phyloP scores from a whole-genome alignment of 2,888 invertebrate genomes.

The Antitype chi region DNA sequence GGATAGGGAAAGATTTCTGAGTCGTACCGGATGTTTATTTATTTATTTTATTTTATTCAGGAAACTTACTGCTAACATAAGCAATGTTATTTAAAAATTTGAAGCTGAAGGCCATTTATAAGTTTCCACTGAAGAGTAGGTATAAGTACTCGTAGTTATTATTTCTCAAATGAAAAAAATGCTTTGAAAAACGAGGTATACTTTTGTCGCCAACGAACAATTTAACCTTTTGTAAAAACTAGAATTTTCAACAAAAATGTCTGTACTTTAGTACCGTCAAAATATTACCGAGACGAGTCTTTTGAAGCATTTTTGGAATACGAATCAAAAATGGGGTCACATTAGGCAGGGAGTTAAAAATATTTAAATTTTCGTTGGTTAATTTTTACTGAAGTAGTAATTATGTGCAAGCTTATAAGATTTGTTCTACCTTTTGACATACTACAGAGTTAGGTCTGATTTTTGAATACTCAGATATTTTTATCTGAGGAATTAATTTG shows the following conservation, averaged over 20 bases:
- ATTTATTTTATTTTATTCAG: no score
- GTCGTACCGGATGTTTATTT: no score
- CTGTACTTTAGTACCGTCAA: not conserved
- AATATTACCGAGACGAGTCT: not conserved
- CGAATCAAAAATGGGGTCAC: constrained; percentile 2
- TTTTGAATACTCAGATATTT: no score
- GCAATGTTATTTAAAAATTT: no score
- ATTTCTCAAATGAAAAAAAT: not conserved
- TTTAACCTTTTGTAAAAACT: not conserved
- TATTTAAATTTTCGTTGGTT: not conserved
- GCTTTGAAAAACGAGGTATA: not conserved
- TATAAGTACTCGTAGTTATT: not conserved
- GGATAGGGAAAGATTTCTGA: no score
- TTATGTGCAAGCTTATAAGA: not conserved
- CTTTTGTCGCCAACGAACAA: not conserved
- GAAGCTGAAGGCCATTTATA: no score
- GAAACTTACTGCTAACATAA: no score
- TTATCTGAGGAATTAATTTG: no score
- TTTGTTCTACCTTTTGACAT: no score
- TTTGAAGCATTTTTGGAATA: constrained; percentile 16
- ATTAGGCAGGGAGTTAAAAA: not conserved
- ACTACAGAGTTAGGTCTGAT: no score
- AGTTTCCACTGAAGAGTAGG: no score
- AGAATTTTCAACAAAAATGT: not conserved
- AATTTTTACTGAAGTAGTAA: not conserved